These are phyloP conservation scores for Rosalia funebris DNA, from an alignment of 2,888 invertebrate genomes.

Conservation along the genomic window DNA sequence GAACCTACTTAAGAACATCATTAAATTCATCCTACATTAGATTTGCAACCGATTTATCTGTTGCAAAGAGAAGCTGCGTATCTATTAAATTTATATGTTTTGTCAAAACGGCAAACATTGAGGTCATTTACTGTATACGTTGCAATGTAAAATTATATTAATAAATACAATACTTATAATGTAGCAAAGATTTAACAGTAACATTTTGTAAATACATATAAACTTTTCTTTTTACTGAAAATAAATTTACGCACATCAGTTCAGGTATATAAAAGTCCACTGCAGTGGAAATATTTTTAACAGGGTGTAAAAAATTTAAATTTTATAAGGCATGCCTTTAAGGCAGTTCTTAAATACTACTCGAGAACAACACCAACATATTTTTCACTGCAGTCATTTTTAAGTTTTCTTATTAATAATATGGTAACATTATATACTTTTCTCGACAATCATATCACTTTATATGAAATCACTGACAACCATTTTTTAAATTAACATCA, in stretches of 20 bases:
- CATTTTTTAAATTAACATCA: conserved; percentile 39
- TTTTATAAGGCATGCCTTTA: conserved; percentile 60
- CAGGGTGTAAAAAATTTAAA: conserved; percentile 59
- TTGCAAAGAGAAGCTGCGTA: conserved; percentile 47
- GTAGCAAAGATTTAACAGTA: conserved; percentile 55
- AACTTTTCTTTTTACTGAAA: conserved; percentile 48
- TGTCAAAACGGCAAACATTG: conserved; percentile 43
- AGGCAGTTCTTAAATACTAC: conserved; percentile 55
- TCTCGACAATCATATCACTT: conserved; percentile 46
- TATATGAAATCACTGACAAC: conserved; percentile 41
- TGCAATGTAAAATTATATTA: conserved; percentile 48
- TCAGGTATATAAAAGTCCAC: conserved; percentile 44
- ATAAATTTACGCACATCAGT: conserved; percentile 45
- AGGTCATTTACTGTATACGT: conserved; percentile 46
- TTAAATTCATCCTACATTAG: conserved; percentile 35
- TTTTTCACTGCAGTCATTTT: conserved; percentile 49
- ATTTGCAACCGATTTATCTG: conserved; percentile 42
- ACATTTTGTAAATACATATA: conserved; percentile 57
- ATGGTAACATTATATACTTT: conserved; percentile 49
- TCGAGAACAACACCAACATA: conserved; percentile 46
- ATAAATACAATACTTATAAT: conserved; percentile 49
- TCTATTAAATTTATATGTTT: conserved; percentile 42
- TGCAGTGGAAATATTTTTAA: conserved; percentile 49
- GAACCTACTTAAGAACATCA: conserved; percentile 39
- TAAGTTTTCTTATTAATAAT: conserved; percentile 43